phyloP scores from a whole-genome alignment of 2,113 vertebrate genomes.

The Australoheros scitulus region DNA sequence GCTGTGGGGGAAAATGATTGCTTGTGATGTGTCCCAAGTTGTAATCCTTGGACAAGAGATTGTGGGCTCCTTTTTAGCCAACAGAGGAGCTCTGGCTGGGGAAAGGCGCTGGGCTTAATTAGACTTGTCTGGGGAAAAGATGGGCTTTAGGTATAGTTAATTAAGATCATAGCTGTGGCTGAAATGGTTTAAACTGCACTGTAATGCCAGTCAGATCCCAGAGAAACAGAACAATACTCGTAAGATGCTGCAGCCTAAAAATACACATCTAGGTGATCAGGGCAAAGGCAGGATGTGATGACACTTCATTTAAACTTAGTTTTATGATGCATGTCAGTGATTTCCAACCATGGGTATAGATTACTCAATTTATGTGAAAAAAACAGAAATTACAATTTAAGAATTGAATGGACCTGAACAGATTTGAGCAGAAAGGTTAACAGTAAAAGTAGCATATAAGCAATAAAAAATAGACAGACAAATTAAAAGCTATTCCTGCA shows the following conservation, averaged over 20 bases:
- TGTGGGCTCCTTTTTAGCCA: conserved; percentile 72
- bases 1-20: conserved; percentile 75
- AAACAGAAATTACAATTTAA: too few relatives aligned
- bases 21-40: conserved; percentile 82
- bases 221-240: conserved; percentile 64
- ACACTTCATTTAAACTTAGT: not conserved
- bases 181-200: conserved; percentile 81
- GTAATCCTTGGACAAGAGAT: conserved; percentile 83
- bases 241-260: conserved; percentile 44
- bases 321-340: not conserved
- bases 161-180: conserved; percentile 83
- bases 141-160: conserved; percentile 82
- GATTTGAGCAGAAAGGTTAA: too few relatives aligned
- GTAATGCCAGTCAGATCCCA: conserved; percentile 74
- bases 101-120: conserved; percentile 81
- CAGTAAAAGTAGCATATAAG: too few relatives aligned
- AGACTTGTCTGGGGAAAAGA: conserved; percentile 78
- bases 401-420: too few relatives aligned
- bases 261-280: conserved; percentile 53
- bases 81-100: conserved; percentile 72
- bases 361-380: too few relatives aligned
- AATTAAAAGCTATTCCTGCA: too few relatives aligned
- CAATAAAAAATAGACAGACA: too few relatives aligned
- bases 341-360: not conserved
- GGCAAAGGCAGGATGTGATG: not conserved